Evolutionary conservation across 2,888 invertebrate genomes (phyloP).

Genomic region (Stictocephala bisonia): DNA sequence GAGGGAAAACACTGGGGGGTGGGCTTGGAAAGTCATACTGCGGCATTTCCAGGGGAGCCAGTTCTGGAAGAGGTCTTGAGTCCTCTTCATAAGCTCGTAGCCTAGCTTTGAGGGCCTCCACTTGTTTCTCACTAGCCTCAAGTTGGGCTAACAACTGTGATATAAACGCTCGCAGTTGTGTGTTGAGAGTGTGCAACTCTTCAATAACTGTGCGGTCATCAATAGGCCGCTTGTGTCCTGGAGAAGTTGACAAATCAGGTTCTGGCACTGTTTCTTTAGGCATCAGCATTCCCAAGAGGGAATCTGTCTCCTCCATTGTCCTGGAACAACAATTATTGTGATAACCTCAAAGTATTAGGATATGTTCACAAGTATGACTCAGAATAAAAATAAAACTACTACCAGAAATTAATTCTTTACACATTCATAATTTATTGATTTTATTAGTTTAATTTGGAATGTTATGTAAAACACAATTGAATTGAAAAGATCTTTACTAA

Average conservation of each 20-base stretch:
- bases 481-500: too few species aligned
- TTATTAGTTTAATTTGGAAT: too few species aligned
- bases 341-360: conserved; percentile 6
- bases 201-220: conserved; percentile 73
- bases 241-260: conserved; percentile 44
- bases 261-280: conserved; percentile 53
- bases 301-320: conserved; percentile 77
- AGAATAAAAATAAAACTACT: too few species aligned
- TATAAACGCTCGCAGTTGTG: conserved; percentile 70
- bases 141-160: conserved; percentile 73
- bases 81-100: conserved; percentile 60
- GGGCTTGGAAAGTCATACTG: conserved; percentile 67
- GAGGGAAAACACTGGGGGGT: background rate
- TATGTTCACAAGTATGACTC: background rate
- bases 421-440: too few species aligned
- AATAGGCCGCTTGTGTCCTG: conserved; percentile 70
- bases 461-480: too few species aligned
- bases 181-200: conserved; percentile 74
- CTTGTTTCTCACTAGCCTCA: conserved; percentile 75
- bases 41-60: conserved; percentile 74
- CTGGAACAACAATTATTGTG: conserved; percentile 53
- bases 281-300: conserved; percentile 67
- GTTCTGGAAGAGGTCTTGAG: conserved; percentile 64
- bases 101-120: conserved; percentile 53
- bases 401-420: too few species aligned